phyloP scores from a whole-genome alignment of 2,797 vertebrate species.

The Clangula hyemalis region DNA sequence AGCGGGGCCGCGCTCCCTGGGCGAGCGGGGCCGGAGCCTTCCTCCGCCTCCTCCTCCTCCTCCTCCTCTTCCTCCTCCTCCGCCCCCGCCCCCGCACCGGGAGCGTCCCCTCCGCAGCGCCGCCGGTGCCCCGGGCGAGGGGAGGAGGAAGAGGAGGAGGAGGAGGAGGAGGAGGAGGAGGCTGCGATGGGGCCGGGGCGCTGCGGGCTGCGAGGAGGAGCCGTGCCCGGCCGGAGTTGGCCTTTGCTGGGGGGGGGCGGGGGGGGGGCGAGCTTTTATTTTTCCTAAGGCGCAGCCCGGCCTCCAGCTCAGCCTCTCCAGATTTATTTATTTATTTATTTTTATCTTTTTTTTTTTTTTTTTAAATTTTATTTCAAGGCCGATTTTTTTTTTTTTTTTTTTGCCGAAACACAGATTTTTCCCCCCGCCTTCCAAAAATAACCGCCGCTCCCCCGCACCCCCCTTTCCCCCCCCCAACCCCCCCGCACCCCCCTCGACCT shows the following conservation, averaged over 20 bases:
- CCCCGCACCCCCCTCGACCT: background rate
- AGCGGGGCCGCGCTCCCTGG: background rate
- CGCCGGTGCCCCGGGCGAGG: slow-evolving; percentile 22
- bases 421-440: background rate
- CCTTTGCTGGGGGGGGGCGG: background rate
- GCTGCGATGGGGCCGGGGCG: slow-evolving; percentile 12
- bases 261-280: background rate
- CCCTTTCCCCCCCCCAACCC: background rate
- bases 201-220: slow-evolving; percentile 28
- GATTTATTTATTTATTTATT: background rate
- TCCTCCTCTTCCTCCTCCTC: background rate
- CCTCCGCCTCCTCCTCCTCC: background rate
- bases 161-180: background rate
- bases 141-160: slow-evolving; percentile 20
- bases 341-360: background rate
- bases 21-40: background rate
- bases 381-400: background rate
- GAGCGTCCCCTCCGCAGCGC: background rate
- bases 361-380: background rate
- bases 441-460: background rate
- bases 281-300: background rate
- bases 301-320: background rate
- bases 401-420: too few relatives aligned
- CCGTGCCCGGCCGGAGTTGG: slow-evolving; percentile 20
- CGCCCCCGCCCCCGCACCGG: background rate